Evolutionary conservation across 92 coral and sea anemone species (phyloP).

Genomic region (Siderastrea radians): DNA sequence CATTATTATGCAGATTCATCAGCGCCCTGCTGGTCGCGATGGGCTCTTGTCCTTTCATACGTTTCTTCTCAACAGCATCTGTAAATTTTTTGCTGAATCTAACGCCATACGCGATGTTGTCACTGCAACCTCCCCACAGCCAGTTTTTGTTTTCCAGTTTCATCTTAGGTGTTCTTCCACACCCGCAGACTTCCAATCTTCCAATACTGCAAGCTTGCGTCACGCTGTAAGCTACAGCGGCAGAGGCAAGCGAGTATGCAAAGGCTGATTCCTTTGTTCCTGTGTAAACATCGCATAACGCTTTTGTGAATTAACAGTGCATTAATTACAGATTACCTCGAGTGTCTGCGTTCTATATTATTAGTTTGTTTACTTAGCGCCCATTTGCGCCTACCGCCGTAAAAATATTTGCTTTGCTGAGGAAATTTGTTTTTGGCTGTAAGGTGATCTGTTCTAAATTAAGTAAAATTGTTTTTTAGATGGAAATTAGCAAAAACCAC

Average conservation of each 20-base stretch:
- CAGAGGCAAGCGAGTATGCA: conserved; percentile 85
- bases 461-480: conserved; percentile 19
- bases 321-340: conserved; percentile 31
- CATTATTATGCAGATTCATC: conserved; percentile 89
- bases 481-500: neutral
- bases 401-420: conserved; percentile 26
- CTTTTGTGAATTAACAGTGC: neutral
- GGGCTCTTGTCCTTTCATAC: conserved; percentile 43
- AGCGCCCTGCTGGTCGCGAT: conserved; percentile 57
- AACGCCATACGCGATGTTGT: conserved; percentile 87
- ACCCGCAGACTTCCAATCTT: conserved; percentile 71
- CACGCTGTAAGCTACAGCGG: conserved; percentile 91
- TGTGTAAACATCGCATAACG: conserved; percentile 34
- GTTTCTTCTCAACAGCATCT: conserved; percentile 61
- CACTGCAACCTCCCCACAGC: conserved; percentile 94
- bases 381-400: conserved; percentile 19
- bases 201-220: conserved; percentile 92
- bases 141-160: conserved; percentile 62
- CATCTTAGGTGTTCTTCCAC: conserved; percentile 84
- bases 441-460: neutral
- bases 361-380: conserved; percentile 69
- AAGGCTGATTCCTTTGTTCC: conserved; percentile 95
- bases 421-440: conserved; percentile 7
- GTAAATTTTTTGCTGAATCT: conserved; percentile 83
- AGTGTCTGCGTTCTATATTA: conserved; percentile 38